Conservation (phyloP, 2,113 vertebrate species). For the Acinonyx jubatus region DNA sequence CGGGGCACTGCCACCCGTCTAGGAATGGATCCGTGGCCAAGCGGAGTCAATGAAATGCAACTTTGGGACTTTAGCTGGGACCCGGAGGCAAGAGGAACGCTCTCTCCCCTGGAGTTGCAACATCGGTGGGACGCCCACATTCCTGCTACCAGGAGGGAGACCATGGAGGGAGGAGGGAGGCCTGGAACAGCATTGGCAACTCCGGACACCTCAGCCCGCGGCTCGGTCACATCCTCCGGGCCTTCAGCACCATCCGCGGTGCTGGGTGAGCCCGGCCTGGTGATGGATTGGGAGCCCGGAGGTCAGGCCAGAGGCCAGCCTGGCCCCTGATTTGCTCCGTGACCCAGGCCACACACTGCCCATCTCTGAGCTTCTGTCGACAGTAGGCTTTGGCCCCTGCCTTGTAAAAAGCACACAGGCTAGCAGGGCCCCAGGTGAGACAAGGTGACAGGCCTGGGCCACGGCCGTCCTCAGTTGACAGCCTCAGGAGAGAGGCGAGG, state of each 20-base stretch:
- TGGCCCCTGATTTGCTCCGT: not conserved
- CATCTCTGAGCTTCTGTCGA: not conserved
- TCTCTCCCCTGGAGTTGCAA: not conserved
- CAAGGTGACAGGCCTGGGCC: not conserved
- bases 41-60: not conserved
- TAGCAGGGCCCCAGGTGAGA: not conserved
- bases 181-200: not conserved
- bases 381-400: not conserved
- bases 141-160: not conserved
- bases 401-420: not conserved
- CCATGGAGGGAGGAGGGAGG: not conserved
- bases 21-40: not conserved
- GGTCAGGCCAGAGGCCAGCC: not conserved
- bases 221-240: not conserved
- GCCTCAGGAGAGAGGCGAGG: not conserved
- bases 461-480: not conserved
- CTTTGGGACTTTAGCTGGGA: not conserved
- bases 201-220: not conserved
- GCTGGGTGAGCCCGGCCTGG: not conserved
- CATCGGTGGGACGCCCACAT: too few species aligned
- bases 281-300: not conserved
- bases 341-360: not conserved
- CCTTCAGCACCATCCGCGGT: not conserved
- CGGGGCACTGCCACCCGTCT: not conserved
- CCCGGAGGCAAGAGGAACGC: not conserved